Percentiles rank a stretch among this genome's conserved stretches.
Conservation (phyloP, 2,888 invertebrate species). For the Nebria brevicollis region DNA sequence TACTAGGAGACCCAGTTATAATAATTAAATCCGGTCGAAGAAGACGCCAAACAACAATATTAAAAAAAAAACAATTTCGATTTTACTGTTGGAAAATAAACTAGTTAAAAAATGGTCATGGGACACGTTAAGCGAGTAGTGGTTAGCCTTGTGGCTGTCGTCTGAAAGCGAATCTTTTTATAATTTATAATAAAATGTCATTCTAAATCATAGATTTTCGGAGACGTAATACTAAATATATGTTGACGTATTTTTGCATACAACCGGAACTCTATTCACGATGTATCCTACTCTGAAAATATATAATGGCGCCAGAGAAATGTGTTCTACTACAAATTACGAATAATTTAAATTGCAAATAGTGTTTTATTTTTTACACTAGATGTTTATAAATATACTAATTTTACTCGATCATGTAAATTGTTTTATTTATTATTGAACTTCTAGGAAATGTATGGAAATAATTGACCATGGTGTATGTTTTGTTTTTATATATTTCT, state of each 20-base stretch:
- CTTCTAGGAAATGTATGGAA: background rate
- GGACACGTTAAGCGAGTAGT: background rate
- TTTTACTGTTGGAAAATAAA: constrained; percentile 14
- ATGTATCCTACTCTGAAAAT: too few relatives aligned
- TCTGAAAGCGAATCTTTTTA: constrained; percentile 8
- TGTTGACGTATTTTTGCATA: too few relatives aligned
- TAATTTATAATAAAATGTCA: too few relatives aligned
- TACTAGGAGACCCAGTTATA: background rate
- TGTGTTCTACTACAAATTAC: too few relatives aligned
- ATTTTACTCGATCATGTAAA: too few relatives aligned
- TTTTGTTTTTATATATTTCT: constrained; percentile 8
- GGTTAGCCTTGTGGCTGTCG: constrained; percentile 6
- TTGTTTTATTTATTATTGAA: background rate
- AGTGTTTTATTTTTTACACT: too few relatives aligned
- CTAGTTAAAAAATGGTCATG: background rate
- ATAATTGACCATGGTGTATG: background rate
- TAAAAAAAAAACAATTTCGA: constrained; percentile 8
- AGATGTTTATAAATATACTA: too few relatives aligned
- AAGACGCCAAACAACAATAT: background rate
- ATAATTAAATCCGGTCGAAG: background rate
- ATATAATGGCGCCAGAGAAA: too few relatives aligned
- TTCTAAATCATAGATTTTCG: too few relatives aligned
- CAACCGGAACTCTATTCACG: too few relatives aligned
- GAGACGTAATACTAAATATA: too few relatives aligned
- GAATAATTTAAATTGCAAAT: too few relatives aligned